phyloP scores from a whole-genome alignment of 2,888 invertebrate species.

The Synanthedon vespiformis region DNA sequence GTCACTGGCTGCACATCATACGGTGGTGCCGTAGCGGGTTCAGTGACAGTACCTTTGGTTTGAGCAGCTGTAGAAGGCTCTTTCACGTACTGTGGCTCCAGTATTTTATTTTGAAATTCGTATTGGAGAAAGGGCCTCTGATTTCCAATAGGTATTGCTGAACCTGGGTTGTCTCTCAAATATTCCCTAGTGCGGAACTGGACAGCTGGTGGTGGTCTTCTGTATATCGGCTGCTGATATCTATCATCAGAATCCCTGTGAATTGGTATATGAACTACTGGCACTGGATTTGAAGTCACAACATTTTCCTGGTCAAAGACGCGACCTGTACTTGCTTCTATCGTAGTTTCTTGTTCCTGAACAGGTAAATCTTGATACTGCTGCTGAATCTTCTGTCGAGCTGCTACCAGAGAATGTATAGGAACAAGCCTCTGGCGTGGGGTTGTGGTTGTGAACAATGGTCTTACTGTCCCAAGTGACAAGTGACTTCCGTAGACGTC shows the following conservation, averaged over 20 bases:
- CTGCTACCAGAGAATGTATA: slow-evolving; percentile 58
- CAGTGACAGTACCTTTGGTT: slow-evolving; percentile 31
- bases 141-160: slow-evolving; percentile 61
- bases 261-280: slow-evolving; percentile 66
- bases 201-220: slow-evolving; percentile 36
- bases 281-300: slow-evolving; percentile 65
- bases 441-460: slow-evolving; percentile 75
- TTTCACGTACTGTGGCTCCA: slow-evolving; percentile 55
- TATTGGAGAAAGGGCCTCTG: slow-evolving; percentile 64
- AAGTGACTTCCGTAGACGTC: slow-evolving; percentile 77
- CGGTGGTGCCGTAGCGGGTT: slow-evolving; percentile 37
- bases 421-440: slow-evolving; percentile 69
- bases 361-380: slow-evolving; percentile 45
- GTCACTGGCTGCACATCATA: slow-evolving; percentile 50
- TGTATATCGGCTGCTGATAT: slow-evolving; percentile 51
- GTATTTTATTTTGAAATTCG: slow-evolving; percentile 56
- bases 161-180: slow-evolving; percentile 59
- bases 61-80: slow-evolving; percentile 31
- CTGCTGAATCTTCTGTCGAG: slow-evolving; percentile 58
- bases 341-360: slow-evolving; percentile 54
- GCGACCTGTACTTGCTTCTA: slow-evolving; percentile 66
- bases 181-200: slow-evolving; percentile 63
- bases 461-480: slow-evolving; percentile 74
- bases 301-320: slow-evolving; percentile 57
- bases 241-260: slow-evolving; percentile 47